These are phyloP conservation scores for Notoglanidium macrostoma DNA, from an alignment of 2,797 vertebrate genomes.

Conservation along the genomic window DNA sequence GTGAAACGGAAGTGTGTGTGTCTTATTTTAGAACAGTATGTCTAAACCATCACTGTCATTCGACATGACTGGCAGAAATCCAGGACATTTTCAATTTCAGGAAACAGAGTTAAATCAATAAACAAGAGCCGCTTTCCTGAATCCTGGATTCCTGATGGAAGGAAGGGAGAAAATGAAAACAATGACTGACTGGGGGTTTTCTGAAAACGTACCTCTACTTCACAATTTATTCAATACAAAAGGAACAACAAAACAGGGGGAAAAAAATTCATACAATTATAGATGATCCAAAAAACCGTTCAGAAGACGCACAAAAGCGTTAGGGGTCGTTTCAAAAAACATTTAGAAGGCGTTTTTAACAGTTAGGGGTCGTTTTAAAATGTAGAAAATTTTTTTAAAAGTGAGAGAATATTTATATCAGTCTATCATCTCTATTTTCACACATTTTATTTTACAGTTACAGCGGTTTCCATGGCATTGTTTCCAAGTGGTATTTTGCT, in stretches of 20 bases:
- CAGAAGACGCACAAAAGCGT: too few species aligned
- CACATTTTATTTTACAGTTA: too few species aligned
- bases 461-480: too few species aligned
- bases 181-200: constrained; percentile 3
- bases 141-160: constrained; percentile 51
- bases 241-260: neutral
- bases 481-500: too few species aligned
- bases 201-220: neutral
- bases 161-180: constrained; percentile 3
- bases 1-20: neutral
- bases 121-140: constrained; percentile 47
- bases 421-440: too few species aligned
- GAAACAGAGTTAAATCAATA: constrained; percentile 60
- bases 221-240: neutral
- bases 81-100: constrained; percentile 61
- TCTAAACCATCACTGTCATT: constrained; percentile 46
- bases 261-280: neutral
- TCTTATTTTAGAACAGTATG: constrained; percentile 26
- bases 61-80: constrained; percentile 49
- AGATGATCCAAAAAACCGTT: neutral
- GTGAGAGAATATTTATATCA: too few species aligned
- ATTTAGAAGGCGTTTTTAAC: too few species aligned
- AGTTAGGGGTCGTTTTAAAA: too few species aligned
- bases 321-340: too few species aligned
- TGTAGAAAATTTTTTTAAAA: too few species aligned